These are phyloP conservation scores for Sylvia atricapilla DNA, from an alignment of 2,113 vertebrate species.

Conservation along the genomic window DNA sequence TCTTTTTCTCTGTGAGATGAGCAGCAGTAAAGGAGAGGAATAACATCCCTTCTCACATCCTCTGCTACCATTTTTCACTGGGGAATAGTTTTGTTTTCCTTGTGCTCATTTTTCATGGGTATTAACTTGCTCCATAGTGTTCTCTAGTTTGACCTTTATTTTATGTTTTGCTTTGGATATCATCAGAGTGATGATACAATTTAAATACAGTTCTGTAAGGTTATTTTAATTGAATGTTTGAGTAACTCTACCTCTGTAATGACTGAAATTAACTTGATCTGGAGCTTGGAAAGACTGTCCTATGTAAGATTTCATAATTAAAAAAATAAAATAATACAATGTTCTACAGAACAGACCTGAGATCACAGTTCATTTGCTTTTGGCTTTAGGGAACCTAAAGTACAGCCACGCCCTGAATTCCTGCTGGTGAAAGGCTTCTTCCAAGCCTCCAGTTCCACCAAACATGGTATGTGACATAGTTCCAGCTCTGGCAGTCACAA, in stretches of 20 bases:
- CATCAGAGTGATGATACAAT: constrained; percentile 12
- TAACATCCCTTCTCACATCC: neutral
- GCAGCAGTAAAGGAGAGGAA: constrained; percentile 20
- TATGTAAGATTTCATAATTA: neutral
- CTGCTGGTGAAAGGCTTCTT: neutral
- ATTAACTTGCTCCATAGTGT: constrained; percentile 19
- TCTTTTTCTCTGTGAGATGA: neutral
- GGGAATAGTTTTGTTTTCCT: constrained; percentile 20
- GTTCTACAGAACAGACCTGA: neutral
- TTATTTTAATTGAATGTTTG: constrained; percentile 35
- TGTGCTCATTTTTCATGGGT: constrained; percentile 35
- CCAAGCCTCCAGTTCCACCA: neutral
- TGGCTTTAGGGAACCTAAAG: neutral
- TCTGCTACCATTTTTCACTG: constrained; percentile 20
- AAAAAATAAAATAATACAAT: neutral
- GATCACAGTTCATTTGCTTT: constrained; percentile 25
- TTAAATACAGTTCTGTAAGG: constrained; percentile 5
- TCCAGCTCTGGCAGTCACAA: neutral
- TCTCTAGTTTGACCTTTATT: constrained; percentile 40
- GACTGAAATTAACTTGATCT: constrained; percentile 15
- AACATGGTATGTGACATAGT: neutral
- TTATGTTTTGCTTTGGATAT: constrained; percentile 46
- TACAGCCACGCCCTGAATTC: neutral
- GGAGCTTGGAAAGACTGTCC: neutral
- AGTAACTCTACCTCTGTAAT: neutral